Evolutionary conservation across 2,797 vertebrate genomes (phyloP).

Genomic region (Iguana delicatissima): DNA sequence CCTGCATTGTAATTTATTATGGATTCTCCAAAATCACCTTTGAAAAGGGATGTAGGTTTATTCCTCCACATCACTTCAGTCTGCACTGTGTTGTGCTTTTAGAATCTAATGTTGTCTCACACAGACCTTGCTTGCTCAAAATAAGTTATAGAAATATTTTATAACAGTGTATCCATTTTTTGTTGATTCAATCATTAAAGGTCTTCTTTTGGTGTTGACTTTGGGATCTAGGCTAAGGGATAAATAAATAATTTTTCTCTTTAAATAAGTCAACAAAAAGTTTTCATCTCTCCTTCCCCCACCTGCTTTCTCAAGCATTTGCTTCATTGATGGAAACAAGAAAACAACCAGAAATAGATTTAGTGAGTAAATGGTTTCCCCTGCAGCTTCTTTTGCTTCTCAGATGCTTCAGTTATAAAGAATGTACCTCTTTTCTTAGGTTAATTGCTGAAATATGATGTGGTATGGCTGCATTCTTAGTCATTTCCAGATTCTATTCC

Average conservation of each 20-base stretch:
- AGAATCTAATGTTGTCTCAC: slow-evolving; percentile 39
- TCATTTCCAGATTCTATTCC: slow-evolving; percentile 87
- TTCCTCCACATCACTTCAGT: slow-evolving; percentile 47
- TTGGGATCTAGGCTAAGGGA: slow-evolving; percentile 11
- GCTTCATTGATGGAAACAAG: slow-evolving; percentile 72
- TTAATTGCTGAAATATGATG: slow-evolving; percentile 87
- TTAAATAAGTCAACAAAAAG: slow-evolving; percentile 61
- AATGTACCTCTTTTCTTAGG: slow-evolving; percentile 82
- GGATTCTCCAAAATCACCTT: slow-evolving; percentile 62
- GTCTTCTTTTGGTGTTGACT: slow-evolving; percentile 55
- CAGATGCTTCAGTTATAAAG: slow-evolving; percentile 73
- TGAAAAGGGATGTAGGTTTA: slow-evolving; percentile 53
- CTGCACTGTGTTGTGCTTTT: slow-evolving; percentile 41
- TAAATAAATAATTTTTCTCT: slow-evolving; percentile 39
- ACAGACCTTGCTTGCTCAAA: slow-evolving; percentile 7
- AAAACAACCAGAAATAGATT: slow-evolving; percentile 72
- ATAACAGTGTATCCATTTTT: slow-evolving; percentile 8
- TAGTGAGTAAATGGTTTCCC: slow-evolving; percentile 68
- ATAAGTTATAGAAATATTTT: slow-evolving; percentile 56
- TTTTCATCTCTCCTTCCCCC: slow-evolving; percentile 38
- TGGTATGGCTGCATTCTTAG: slow-evolving; percentile 86
- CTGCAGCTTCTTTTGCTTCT: slow-evolving; percentile 70
- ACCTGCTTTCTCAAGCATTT: slow-evolving; percentile 73
- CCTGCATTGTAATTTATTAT: slow-evolving; percentile 51
- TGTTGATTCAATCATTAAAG: slow-evolving; percentile 37